phyloP scores from a whole-genome alignment of 2,797 vertebrate genomes.

The Neostethus bicornis region DNA sequence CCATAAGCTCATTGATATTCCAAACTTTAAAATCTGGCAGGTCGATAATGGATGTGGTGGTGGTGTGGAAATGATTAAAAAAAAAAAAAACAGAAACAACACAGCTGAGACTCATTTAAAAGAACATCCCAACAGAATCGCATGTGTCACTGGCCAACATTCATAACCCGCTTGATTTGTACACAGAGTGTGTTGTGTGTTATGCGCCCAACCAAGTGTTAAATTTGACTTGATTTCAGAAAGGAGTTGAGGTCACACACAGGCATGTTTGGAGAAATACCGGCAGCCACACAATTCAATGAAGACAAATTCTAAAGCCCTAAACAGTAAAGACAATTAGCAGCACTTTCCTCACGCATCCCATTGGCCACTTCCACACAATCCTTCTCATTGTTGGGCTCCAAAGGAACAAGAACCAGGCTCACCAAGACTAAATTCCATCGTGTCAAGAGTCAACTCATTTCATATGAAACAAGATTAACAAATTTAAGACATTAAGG shows the following conservation, averaged over 20 bases:
- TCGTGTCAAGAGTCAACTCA: constrained; percentile 41
- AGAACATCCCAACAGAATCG: constrained; percentile 55
- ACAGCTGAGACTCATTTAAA: constrained; percentile 54
- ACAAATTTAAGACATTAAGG: neutral
- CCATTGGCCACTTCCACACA: constrained; percentile 42
- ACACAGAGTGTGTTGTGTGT: constrained; percentile 55
- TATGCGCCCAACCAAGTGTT: constrained; percentile 72
- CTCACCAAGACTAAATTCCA: constrained; percentile 36
- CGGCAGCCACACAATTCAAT: constrained; percentile 51
- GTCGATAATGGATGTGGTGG: constrained; percentile 16
- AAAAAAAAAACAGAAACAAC: constrained; percentile 39
- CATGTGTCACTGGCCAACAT: constrained; percentile 68
- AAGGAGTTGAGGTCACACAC: constrained; percentile 63
- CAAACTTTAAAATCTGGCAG: constrained; percentile 31
- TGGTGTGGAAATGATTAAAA: constrained; percentile 44
- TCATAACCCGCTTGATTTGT: constrained; percentile 64
- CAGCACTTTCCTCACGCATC: constrained; percentile 42
- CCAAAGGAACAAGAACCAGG: constrained; percentile 19
- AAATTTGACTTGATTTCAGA: constrained; percentile 76
- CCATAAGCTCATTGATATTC: constrained; percentile 17
- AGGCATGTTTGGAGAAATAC: constrained; percentile 57
- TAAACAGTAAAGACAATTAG: constrained; percentile 55
- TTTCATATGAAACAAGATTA: constrained; percentile 15
- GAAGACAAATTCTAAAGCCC: constrained; percentile 57
- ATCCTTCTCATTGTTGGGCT: constrained; percentile 43